Evolutionary conservation across 1,140 invertebrate genomes (phyloP), one percentile per base, ranked within the genome.

Genomic region (Trichoplusia ni): DNA sequence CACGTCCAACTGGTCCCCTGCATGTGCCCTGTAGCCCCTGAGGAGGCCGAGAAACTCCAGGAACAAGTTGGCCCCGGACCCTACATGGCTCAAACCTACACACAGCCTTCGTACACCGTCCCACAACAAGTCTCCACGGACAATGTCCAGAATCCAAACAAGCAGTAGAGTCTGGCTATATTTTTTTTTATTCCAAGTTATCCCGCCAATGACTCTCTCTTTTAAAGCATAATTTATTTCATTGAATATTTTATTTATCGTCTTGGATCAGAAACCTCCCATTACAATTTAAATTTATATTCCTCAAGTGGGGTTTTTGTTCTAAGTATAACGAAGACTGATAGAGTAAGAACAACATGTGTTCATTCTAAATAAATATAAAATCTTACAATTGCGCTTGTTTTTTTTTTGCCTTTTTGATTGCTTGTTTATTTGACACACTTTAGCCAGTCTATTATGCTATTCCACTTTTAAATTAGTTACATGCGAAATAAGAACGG

Each of bases 1-100:
- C 91, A 92, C 60, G 91, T 92, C 0, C 91, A 92, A 64, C 69
- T 92, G 1, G 91, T 92, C 1, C 92, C 92, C 0, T 92, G 92
- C 67, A 90, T 92, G 85, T 92, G 92, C 69, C 92, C 92, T 4
- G 90, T 91, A 0, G 86, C 90, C 0, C 89, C 89, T 1, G 91
- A 92, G 42, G 90, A 92, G 51, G 86, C 86, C 0, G 90, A 91
- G 42, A 91, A 91, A 56, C 72, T 91, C 0, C 88, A 90, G 56
- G 89, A 91, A 25, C 83, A 90, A 65, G 82, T 84, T 0, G 86
- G 89, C 4, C 82, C 88, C 0, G 87, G 87, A 0, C 87, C 88
- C 0, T 91, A 90, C 46, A 69, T 91, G n/a, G 87, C 89, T 0
- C 89, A 90, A 58, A 81, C 79, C 0, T 88, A 82, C 63, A 25